phyloP scores from a whole-genome alignment of 1,140 invertebrate species.

The Chrysopa pallens region DNA sequence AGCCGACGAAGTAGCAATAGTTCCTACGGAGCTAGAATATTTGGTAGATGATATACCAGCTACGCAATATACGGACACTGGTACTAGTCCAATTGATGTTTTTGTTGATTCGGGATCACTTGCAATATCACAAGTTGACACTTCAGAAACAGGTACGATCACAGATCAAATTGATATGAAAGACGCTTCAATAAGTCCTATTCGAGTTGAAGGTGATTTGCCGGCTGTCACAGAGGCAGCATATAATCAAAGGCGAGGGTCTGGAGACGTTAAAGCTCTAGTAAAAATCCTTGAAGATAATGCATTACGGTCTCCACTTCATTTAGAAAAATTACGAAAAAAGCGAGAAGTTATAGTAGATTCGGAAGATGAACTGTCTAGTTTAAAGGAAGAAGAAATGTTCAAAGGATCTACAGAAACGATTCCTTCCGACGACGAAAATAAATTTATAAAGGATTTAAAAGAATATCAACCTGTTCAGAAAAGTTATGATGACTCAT shows the following conservation, averaged over 20 bases:
- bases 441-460: neutral
- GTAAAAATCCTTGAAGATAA: slow-evolving; percentile 26
- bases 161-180: slow-evolving; percentile 27
- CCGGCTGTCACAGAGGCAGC: slow-evolving; percentile 13
- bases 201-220: slow-evolving; percentile 17
- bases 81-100: slow-evolving; percentile 25
- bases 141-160: slow-evolving; percentile 26
- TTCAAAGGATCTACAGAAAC: slow-evolving; percentile 19
- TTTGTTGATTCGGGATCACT: slow-evolving; percentile 19
- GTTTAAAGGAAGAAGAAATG: slow-evolving; percentile 18
- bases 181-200: slow-evolving; percentile 27
- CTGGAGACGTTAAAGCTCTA: slow-evolving; percentile 27
- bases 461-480: neutral
- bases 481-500: too few species aligned
- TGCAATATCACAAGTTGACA: slow-evolving; percentile 22
- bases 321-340: slow-evolving; percentile 11
- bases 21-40: slow-evolving; percentile 13
- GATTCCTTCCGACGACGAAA: slow-evolving; percentile 18
- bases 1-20: slow-evolving; percentile 22
- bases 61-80: slow-evolving; percentile 22
- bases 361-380: slow-evolving; percentile 21
- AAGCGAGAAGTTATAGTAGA: slow-evolving; percentile 16
- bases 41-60: slow-evolving; percentile 16
- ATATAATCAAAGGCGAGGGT: slow-evolving; percentile 16
- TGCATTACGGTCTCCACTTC: slow-evolving; percentile 11